Evolutionary conservation across 1,140 invertebrate genomes (phyloP), one percentile per base, ranked within the genome.

Genomic region (Microplitis mediator): DNA sequence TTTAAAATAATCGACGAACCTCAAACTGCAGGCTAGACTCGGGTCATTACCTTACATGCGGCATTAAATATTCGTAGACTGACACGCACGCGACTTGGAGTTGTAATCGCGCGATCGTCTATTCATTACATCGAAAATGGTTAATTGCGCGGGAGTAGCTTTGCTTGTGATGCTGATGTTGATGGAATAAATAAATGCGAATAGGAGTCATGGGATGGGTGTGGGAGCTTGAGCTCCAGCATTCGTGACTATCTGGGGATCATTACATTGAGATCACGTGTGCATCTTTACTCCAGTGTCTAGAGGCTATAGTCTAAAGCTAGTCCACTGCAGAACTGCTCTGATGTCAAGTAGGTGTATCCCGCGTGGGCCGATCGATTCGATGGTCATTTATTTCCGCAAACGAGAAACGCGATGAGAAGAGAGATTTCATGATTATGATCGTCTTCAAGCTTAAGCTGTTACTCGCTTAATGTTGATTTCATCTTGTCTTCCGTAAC

Each of bases 351-450:
- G 65, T 67, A 67, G 65, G 65, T 67, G 65, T 14, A 67, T 52
- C 11, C 45, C 50, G 51, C 65, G 65, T 67, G 65, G 65, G 65
- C n/a, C 50, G 51, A 34, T 54, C 65, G 23, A 67, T 67, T 67
- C 50, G 65, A 52, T 50, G n/a, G 65, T 67, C 65, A 67, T 67
- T 67, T 67, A 67, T 67, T 67, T 67, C 50, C 65, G 65, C 50
- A 54, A 67, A 67, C 23, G 14, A 67, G 65, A 54, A 67, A 39
- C 50, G 65, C 5, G 50, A 54, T 67, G 16, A 32, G 35, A 34
- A 52, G 13, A 35, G 39, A 45, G 39, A 45, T 45, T 45, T 45
- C 39, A 45, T 45, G 6, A 45, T 45, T 45, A 45, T 45, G 39
- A 6, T 45, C 39, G 11, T 52, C 31, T 32, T 39, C n/a, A 16